These are phyloP conservation scores for Rhombomys opimus DNA, from an alignment of 2,113 vertebrate species.

Conservation along the genomic window DNA sequence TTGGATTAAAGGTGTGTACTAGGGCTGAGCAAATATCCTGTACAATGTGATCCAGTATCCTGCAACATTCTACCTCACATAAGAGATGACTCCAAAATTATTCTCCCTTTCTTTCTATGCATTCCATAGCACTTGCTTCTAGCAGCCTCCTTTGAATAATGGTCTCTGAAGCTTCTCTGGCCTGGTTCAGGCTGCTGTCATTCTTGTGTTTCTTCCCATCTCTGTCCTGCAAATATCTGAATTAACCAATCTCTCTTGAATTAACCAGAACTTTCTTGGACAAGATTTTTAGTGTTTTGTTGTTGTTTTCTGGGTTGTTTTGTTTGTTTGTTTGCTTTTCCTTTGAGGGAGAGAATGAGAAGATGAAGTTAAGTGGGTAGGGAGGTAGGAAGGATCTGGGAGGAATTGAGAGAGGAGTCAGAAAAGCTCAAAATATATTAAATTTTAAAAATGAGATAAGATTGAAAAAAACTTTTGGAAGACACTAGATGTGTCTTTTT, in stretches of 20 bases:
- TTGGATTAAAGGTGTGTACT: too few species aligned
- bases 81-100: background rate
- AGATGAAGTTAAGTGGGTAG: background rate
- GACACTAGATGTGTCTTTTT: background rate
- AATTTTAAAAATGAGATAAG: background rate
- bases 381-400: background rate
- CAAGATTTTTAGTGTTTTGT: background rate
- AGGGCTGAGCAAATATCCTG: too few species aligned
- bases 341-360: background rate
- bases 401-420: background rate
- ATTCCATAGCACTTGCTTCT: background rate
- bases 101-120: background rate
- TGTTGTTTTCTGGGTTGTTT: too few species aligned
- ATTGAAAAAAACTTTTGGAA: background rate
- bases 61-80: background rate
- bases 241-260: background rate
- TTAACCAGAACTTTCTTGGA: background rate
- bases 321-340: background rate
- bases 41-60: too few species aligned
- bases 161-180: background rate
- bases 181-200: background rate
- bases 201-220: background rate
- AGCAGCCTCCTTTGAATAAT: too few species aligned
- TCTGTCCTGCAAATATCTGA: background rate
- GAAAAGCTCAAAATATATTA: background rate